Conservation (phyloP, 2,797 vertebrate species). For the Manis javanica region DNA sequence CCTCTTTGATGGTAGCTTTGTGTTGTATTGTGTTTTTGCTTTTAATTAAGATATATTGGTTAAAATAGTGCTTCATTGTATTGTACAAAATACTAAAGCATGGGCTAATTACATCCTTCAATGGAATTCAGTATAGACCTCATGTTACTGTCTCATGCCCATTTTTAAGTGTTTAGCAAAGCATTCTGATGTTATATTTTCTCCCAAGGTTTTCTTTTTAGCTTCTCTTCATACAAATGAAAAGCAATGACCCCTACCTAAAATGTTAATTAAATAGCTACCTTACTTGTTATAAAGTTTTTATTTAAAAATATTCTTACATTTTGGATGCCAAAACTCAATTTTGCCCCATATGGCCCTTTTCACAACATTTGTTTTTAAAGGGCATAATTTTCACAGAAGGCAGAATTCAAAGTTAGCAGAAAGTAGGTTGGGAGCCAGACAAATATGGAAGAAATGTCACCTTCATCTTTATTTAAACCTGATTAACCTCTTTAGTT, state of each 20-base stretch:
- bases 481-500: constrained; percentile 80
- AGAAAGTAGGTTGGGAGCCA: constrained; percentile 69
- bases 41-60: constrained; percentile 81
- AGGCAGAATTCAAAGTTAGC: constrained; percentile 67
- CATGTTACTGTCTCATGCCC: constrained; percentile 58
- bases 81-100: constrained; percentile 68
- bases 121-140: constrained; percentile 56
- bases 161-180: constrained; percentile 64
- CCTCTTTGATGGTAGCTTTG: constrained; percentile 75
- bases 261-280: constrained; percentile 75
- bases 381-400: constrained; percentile 70
- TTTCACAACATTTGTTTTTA: constrained; percentile 63
- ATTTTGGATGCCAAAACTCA: constrained; percentile 64
- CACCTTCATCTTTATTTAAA: constrained; percentile 81
- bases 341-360: constrained; percentile 55
- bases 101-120: constrained; percentile 70
- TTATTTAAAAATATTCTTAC: constrained; percentile 61
- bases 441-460: constrained; percentile 74
- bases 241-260: constrained; percentile 63
- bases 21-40: constrained; percentile 65
- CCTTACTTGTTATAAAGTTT: constrained; percentile 61
- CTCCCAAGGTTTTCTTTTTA: constrained; percentile 45
- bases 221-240: constrained; percentile 68
- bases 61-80: constrained; percentile 73
- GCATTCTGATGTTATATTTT: constrained; percentile 40